phyloP scores from a whole-genome alignment of 2,888 invertebrate genomes.

The Temnothorax ravouxi region DNA sequence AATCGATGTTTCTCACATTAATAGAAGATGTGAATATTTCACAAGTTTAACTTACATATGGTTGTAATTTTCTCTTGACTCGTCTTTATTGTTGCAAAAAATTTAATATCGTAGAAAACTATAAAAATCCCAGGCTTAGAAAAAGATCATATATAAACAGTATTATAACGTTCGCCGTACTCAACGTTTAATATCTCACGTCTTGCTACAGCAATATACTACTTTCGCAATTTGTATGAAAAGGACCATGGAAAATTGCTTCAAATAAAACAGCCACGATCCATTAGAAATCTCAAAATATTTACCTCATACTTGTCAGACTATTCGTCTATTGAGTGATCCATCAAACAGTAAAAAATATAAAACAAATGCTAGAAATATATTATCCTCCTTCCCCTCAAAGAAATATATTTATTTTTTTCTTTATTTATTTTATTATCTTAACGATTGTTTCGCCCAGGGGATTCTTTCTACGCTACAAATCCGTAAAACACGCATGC shows the following conservation, averaged over 20 bases:
- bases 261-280: neutral
- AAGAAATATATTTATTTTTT: neutral
- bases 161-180: neutral
- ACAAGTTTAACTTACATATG: neutral
- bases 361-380: neutral
- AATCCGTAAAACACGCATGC: neutral
- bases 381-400: neutral
- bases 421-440: neutral
- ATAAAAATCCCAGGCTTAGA: neutral
- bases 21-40: neutral
- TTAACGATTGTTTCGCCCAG: neutral
- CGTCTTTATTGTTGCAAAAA: neutral
- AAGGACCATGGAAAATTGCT: neutral
- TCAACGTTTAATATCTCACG: neutral
- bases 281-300: neutral
- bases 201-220: neutral
- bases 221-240: neutral
- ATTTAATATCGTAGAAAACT: neutral
- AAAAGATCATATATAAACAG: neutral
- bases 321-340: neutral
- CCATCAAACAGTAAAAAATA: neutral
- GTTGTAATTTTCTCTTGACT: neutral
- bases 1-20: neutral
- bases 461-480: neutral
- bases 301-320: neutral